Percentiles rank a stretch among this genome's conserved stretches.
These are phyloP conservation scores for Ictidomys tridecemlineatus DNA, from an alignment of 2,113 vertebrate genomes.

Conservation along the genomic window DNA sequence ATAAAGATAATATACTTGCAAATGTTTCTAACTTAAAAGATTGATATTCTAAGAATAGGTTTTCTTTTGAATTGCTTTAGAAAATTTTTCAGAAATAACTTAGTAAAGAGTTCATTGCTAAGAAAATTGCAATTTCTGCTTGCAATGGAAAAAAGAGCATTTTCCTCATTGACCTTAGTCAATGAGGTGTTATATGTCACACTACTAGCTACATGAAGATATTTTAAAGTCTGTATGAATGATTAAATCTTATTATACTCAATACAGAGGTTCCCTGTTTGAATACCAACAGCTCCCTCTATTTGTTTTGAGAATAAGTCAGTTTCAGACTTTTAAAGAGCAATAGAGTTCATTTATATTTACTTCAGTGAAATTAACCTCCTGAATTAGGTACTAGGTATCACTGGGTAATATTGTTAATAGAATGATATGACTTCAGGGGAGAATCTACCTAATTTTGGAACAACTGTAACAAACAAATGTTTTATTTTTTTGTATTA, in stretches of 20 bases:
- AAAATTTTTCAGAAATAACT: background rate
- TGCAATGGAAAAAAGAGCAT: background rate
- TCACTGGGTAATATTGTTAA: background rate
- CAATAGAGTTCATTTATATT: background rate
- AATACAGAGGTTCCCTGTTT: background rate
- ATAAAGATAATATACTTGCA: background rate
- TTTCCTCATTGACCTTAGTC: conserved; percentile 77
- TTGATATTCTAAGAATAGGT: background rate
- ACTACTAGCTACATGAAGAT: conserved; percentile 42
- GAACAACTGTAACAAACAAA: accelerated
- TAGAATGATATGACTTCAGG: background rate
- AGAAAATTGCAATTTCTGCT: conserved; percentile 18
- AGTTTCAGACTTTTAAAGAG: background rate
- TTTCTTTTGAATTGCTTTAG: conserved; percentile 60
- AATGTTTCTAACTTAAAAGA: background rate
- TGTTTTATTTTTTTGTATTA: background rate
- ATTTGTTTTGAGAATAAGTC: conserved; percentile 9
- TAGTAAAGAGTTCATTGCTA: background rate
- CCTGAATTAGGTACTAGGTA: background rate
- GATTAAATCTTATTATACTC: background rate
- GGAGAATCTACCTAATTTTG: background rate
- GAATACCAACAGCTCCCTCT: conserved; percentile 79
- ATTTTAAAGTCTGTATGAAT: conserved; percentile 64
- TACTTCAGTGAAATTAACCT: background rate
- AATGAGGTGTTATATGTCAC: conserved; percentile 63